Evolutionary conservation across 2,888 invertebrate species (phyloP).

Genomic region (Pristionchus mayeri): DNA sequence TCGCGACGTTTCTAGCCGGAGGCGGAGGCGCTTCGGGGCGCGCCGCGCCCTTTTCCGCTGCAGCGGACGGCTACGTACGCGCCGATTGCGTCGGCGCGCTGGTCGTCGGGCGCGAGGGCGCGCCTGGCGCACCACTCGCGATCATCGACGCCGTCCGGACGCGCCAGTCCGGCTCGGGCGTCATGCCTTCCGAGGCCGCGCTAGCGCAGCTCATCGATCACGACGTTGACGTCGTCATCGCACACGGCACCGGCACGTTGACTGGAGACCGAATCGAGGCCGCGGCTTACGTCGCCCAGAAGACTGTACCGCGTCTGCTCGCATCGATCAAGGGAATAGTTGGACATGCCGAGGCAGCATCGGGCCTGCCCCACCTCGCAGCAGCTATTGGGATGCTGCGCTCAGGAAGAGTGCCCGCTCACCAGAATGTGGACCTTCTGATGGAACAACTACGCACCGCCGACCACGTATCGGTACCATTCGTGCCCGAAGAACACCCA

Average conservation of each 20-base stretch:
- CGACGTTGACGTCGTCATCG: slow-evolving; percentile 7
- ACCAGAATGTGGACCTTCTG: slow-evolving; percentile 56
- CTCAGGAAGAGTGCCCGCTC: slow-evolving; percentile 53
- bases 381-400: slow-evolving; percentile 54
- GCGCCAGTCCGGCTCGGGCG: not conserved
- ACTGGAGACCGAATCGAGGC: slow-evolving; percentile 19
- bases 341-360: slow-evolving; percentile 63
- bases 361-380: slow-evolving; percentile 59
- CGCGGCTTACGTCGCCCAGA: not conserved
- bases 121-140: not conserved
- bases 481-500: slow-evolving; percentile 55
- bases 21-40: too few relatives aligned
- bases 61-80: slow-evolving; percentile 54
- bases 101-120: slow-evolving; percentile 49
- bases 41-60: not conserved
- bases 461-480: slow-evolving; percentile 54
- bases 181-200: slow-evolving; percentile 1
- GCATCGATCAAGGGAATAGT: slow-evolving; percentile 58
- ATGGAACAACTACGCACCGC: slow-evolving; percentile 51
- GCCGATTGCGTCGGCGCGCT: slow-evolving; percentile 61
- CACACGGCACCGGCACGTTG: slow-evolving; percentile 57
- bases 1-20: not conserved
- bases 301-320: not conserved
- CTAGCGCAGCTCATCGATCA: not conserved
- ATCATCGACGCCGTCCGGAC: slow-evolving; percentile 49